Conservation (phyloP, 2,113 vertebrate species). For the Paradoxurus hermaphroditus region DNA sequence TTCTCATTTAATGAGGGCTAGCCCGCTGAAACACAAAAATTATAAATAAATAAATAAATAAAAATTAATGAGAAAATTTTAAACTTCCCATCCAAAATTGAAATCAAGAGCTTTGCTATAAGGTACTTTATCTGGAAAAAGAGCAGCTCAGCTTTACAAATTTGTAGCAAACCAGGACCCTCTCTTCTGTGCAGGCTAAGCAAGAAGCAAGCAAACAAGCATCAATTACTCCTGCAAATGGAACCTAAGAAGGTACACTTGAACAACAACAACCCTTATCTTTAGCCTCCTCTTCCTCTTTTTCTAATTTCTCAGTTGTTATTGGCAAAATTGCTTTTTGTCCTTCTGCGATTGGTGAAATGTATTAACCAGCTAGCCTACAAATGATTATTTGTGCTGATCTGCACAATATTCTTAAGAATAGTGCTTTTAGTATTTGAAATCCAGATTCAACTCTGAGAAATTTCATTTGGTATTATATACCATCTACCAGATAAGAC, state of each 20-base stretch:
- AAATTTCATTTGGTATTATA: neutral
- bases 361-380: neutral
- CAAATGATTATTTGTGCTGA: neutral
- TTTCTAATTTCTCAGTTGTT: neutral
- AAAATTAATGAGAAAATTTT: neutral
- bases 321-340: neutral
- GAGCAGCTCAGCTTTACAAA: neutral
- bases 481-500: neutral
- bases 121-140: neutral
- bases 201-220: neutral
- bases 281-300: neutral
- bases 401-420: neutral
- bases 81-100: neutral
- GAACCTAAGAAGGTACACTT: neutral
- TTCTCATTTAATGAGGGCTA: neutral
- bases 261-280: neutral
- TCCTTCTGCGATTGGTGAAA: neutral
- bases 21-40: neutral
- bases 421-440: constrained; percentile 32
- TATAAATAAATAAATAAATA: neutral
- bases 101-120: neutral
- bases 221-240: neutral
- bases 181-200: neutral
- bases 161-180: neutral
- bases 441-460: constrained; percentile 10